These are phyloP conservation scores for Sebastes wilsoni DNA, from an alignment of 2,797 vertebrate genomes.

Conservation along the genomic window DNA sequence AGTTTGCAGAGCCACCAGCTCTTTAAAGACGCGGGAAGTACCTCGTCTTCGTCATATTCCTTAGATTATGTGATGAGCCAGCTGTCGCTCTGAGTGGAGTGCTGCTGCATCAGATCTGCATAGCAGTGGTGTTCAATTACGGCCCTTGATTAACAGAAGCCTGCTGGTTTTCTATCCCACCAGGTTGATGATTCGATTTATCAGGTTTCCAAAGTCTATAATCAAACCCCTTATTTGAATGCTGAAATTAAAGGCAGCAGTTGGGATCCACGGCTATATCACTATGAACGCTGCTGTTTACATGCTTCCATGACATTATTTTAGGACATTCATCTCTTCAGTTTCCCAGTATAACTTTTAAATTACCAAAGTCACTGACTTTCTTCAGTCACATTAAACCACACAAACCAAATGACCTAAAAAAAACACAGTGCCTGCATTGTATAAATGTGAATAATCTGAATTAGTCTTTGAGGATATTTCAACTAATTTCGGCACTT, in stretches of 20 bases:
- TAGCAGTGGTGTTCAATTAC: constrained; percentile 7
- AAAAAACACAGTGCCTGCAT: not conserved
- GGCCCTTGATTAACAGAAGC: not conserved
- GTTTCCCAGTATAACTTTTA: not conserved
- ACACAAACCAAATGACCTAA: not conserved
- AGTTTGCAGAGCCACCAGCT: not conserved
- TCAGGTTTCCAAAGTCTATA: constrained; percentile 12
- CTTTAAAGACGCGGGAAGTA: not conserved
- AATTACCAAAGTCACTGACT: not conserved
- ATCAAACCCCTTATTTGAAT: not conserved
- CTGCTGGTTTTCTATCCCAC: constrained; percentile 21
- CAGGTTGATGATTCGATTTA: constrained; percentile 23
- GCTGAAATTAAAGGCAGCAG: constrained; percentile 7
- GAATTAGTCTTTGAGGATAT: not conserved
- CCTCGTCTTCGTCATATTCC: not conserved
- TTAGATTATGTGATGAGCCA: not conserved
- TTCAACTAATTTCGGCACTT: not conserved
- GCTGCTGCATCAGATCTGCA: not conserved
- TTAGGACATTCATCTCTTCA: not conserved
- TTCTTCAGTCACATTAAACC: not conserved
- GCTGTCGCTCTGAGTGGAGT: not conserved
- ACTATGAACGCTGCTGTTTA: not conserved
- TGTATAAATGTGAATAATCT: not conserved
- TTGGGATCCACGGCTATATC: not conserved
- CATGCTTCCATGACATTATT: not conserved